These are phyloP conservation scores for Taenaris catops DNA, from an alignment of 2,888 invertebrate species.

Conservation along the genomic window DNA sequence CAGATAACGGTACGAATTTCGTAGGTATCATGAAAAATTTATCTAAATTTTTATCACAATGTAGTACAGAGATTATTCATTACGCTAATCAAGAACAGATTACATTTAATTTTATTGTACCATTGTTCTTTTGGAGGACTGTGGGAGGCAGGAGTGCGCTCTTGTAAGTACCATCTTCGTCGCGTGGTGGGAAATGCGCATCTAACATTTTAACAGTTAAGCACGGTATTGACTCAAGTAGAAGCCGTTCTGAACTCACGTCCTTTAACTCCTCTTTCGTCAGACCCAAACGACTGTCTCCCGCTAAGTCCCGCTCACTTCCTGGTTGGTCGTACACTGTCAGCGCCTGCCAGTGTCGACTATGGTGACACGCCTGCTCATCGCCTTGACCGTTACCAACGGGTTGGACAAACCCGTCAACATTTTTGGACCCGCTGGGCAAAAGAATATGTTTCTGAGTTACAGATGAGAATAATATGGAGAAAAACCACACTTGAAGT, in stretches of 20 bases:
- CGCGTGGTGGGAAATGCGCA: slow-evolving; percentile 2
- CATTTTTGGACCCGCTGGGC: slow-evolving; percentile 7
- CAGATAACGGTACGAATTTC: slow-evolving; percentile 26
- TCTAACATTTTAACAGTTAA: slow-evolving; percentile 12
- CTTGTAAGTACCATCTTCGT: slow-evolving; percentile 1
- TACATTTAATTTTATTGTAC: not conserved
- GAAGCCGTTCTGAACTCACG: slow-evolving; percentile 20
- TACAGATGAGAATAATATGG: slow-evolving; percentile 3
- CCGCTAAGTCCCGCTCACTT: slow-evolving; percentile 1
- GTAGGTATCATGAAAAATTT: slow-evolving; percentile 23
- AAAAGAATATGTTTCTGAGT: slow-evolving; percentile 1
- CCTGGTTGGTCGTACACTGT: not conserved
- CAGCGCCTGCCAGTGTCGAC: not conserved
- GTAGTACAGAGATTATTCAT: slow-evolving; percentile 7
- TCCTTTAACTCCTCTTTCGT: slow-evolving; percentile 16
- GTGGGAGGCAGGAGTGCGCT: slow-evolving; percentile 1
- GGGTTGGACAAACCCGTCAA: not conserved
- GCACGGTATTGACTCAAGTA: slow-evolving; percentile 16
- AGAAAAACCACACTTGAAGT: not conserved
- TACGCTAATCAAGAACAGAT: slow-evolving; percentile 5
- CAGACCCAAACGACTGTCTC: slow-evolving; percentile 6
- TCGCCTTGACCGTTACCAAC: too few relatives aligned
- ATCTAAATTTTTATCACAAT: slow-evolving; percentile 16
- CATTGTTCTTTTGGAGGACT: not conserved
- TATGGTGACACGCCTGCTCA: too few relatives aligned